Conservation (phyloP, 2,888 invertebrate species). For the Cacoxenus indagator region DNA sequence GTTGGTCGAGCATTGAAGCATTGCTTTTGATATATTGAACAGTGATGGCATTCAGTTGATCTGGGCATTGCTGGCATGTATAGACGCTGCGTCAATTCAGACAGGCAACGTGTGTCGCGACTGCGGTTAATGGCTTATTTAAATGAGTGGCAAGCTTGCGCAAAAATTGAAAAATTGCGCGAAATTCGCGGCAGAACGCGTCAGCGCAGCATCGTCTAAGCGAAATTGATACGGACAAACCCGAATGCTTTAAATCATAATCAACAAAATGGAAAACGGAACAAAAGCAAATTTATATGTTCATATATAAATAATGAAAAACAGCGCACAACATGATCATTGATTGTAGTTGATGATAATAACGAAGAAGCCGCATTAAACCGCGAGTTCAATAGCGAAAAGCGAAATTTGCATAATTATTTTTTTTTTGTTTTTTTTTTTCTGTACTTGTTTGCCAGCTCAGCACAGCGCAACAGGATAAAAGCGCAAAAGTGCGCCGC, state of each 20-base stretch:
- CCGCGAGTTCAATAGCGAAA: slow-evolving; percentile 42
- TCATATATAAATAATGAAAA: slow-evolving; percentile 65
- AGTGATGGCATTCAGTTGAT: neutral
- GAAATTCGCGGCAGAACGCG: slow-evolving; percentile 33
- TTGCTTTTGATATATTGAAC: slow-evolving; percentile 17
- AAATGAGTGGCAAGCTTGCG: slow-evolving; percentile 49
- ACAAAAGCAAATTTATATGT: no score
- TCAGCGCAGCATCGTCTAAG: slow-evolving; percentile 39
- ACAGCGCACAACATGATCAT: slow-evolving; percentile 10
- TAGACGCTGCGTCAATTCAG: neutral
- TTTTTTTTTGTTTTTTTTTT: neutral
- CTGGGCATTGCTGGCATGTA: slow-evolving; percentile 38
- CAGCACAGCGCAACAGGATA: slow-evolving; percentile 29
- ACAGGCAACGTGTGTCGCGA: slow-evolving; percentile 37
- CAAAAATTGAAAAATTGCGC: slow-evolving; percentile 67
- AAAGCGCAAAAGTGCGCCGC: slow-evolving; percentile 1
- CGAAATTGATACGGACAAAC: slow-evolving; percentile 63
- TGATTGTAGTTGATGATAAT: neutral
- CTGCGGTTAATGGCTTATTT: slow-evolving; percentile 70
- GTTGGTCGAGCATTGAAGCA: neutral
- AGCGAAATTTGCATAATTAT: slow-evolving; percentile 24
- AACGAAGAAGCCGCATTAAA: slow-evolving; percentile 11
- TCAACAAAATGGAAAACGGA: slow-evolving; percentile 66
- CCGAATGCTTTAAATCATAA: slow-evolving; percentile 63
- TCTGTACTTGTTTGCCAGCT: no score